phyloP scores from a whole-genome alignment of 2,113 vertebrate genomes.

The Trochalopteron elliotii region DNA sequence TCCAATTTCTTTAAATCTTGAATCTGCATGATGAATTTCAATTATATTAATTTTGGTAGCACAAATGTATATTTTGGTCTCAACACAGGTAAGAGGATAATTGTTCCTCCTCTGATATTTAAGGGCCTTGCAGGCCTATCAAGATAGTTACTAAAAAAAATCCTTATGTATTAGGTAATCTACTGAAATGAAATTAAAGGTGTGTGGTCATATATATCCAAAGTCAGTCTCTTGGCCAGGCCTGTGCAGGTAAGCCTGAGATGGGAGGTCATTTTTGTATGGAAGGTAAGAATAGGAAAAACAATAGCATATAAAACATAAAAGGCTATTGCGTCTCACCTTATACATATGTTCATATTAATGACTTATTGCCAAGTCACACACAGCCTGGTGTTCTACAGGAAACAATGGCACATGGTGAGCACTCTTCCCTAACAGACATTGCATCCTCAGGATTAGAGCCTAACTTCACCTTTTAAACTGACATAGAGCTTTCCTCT shows the following conservation, averaged over 20 bases:
- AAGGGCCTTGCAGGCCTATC: background rate
- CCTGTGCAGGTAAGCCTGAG: background rate
- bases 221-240: background rate
- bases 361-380: background rate
- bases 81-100: background rate
- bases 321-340: background rate
- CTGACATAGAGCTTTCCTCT: rapidly evolving
- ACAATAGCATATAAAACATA: background rate
- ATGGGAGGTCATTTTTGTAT: rapidly evolving
- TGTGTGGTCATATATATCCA: background rate
- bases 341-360: background rate
- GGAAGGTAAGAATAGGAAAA: background rate
- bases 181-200: background rate
- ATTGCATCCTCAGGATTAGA: background rate
- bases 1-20: background rate
- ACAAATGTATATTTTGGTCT: background rate
- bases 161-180: background rate
- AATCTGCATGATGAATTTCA: background rate
- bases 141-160: background rate
- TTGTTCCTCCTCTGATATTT: background rate
- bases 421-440: background rate
- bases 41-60: background rate
- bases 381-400: background rate
- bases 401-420: background rate
- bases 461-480: background rate